Base-by-base conservation (phyloP, 2,888 invertebrate species). In the Cataglyphis altisquamis region DNA sequence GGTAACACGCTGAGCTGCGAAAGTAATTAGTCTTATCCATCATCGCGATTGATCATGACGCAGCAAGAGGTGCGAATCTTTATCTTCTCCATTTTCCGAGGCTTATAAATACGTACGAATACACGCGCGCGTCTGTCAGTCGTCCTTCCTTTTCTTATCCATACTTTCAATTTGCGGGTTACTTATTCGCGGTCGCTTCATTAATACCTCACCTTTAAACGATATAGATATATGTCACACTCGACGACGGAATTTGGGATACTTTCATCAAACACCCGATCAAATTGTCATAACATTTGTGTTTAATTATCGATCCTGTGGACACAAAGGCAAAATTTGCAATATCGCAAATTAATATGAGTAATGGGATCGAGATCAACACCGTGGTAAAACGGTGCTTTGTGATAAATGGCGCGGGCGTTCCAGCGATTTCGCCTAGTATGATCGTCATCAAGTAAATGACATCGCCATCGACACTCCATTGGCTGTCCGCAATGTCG, bases 1-100 rank as follows among this genome's bases (percentile, higher is more conserved):
- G 36, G 15, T 64, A 52, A 18, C n/a, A 36, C 18, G 48, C 25
- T 64, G 25, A 36, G 32, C 12, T 41, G 32, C 3, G 41, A 67
- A 45, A 78, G 57, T 78, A 78, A 78, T 78, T 67, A 78, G 77
- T 78, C 67, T 78, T 78, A 78, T 67, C 77, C 77, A 57, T 57
- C 41, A 67, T 29, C 15, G 29, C 67, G 41, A 75, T 75, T 67
- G 57, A 78, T 57, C 67, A 32, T 78, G 77, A 78, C 67, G 57
- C 18, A 41, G 67, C 67, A 57, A 55, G 32, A 55, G 55, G 41
- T 57, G 55, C 15, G 67, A 78, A 29, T 78, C 57, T 57, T 78
- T 66, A 77, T 78, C 55, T 57, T 64, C 67, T 67, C 9, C 41
- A 57, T 32, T 57, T 78, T 57, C 41, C 21, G n/a, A 67, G 29